phyloP scores from a whole-genome alignment of 2,888 invertebrate genomes.

The Epistrophe eligans region DNA sequence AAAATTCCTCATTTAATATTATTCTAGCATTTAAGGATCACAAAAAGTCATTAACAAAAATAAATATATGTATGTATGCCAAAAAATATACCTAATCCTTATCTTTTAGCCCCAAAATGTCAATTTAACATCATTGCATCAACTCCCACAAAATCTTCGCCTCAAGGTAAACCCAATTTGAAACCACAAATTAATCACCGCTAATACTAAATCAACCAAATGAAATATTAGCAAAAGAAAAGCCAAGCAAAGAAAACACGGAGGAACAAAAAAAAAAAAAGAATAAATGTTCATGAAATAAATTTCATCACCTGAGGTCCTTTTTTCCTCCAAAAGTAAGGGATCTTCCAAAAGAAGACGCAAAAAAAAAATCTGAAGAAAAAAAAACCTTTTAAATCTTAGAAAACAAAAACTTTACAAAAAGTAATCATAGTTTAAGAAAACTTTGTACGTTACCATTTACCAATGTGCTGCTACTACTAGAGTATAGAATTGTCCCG shows the following conservation, averaged over 20 bases:
- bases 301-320: slow-evolving; percentile 65
- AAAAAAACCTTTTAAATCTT: slow-evolving; percentile 43
- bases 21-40: not conserved
- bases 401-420: slow-evolving; percentile 64
- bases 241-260: not conserved
- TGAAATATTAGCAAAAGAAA: slow-evolving; percentile 64
- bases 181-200: slow-evolving; percentile 65
- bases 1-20: not conserved
- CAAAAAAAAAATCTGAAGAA: not conserved
- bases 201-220: slow-evolving; percentile 71
- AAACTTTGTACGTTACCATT: slow-evolving; percentile 56
- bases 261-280: slow-evolving; percentile 2
- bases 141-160: slow-evolving; percentile 69
- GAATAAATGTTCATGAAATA: slow-evolving; percentile 59
- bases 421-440: slow-evolving; percentile 74
- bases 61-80: not conserved
- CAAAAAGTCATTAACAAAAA: slow-evolving; percentile 11
- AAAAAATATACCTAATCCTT: slow-evolving; percentile 21
- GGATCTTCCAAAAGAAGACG: not conserved
- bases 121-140: slow-evolving; percentile 30
- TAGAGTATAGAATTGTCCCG: not conserved
- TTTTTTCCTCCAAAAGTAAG: not conserved
- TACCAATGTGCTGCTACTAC: not conserved
- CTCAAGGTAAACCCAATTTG: slow-evolving; percentile 6
- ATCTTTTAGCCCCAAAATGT: slow-evolving; percentile 28